phyloP scores from a whole-genome alignment of 2,113 vertebrate species.

The Dissostichus mawsoni region DNA sequence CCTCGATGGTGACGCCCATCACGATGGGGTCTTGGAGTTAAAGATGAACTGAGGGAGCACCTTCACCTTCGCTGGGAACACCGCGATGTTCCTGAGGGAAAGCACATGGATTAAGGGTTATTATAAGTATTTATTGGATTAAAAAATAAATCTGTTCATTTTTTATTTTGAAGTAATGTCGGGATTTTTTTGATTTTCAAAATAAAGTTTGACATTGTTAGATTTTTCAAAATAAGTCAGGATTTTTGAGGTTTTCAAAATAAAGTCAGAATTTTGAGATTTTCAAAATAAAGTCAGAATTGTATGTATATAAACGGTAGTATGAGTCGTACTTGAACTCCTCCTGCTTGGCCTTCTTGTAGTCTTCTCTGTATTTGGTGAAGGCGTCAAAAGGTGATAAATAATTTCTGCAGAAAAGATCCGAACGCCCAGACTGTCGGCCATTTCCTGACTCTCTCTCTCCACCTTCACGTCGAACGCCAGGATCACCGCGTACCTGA shows the following conservation, averaged over 20 bases:
- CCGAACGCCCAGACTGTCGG: conserved; percentile 94
- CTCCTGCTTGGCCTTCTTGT: conserved; percentile 98
- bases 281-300: too few relatives aligned
- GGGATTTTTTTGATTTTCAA: too few relatives aligned
- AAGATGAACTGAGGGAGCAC: conserved; percentile 98
- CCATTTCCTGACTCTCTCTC: conserved; percentile 97
- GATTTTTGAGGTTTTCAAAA: too few relatives aligned
- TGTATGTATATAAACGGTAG: too few relatives aligned
- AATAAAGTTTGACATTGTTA: too few relatives aligned
- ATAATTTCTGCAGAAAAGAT: conserved; percentile 99
- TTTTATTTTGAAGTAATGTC: too few relatives aligned
- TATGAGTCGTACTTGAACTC: conserved; percentile 92
- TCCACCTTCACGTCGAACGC: conserved; percentile 98
- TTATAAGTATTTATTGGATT: too few relatives aligned
- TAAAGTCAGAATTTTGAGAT: too few relatives aligned
- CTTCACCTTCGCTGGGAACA: conserved; percentile 95
- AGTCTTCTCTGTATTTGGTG: conserved; percentile 98
- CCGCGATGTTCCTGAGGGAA: conserved; percentile 89
- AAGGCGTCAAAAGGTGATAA: conserved; percentile 99
- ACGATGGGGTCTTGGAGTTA: conserved; percentile 98
- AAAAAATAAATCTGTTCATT: too few relatives aligned
- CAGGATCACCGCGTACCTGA: conserved; percentile 94
- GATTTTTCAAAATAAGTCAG: too few relatives aligned
- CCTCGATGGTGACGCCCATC: conserved; percentile 93
- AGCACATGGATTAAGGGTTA: too few relatives aligned